Evolutionary conservation across 2,888 invertebrate species (phyloP), one percentile per base, ranked within the genome.

Genomic region (Cheilosia grossa): DNA sequence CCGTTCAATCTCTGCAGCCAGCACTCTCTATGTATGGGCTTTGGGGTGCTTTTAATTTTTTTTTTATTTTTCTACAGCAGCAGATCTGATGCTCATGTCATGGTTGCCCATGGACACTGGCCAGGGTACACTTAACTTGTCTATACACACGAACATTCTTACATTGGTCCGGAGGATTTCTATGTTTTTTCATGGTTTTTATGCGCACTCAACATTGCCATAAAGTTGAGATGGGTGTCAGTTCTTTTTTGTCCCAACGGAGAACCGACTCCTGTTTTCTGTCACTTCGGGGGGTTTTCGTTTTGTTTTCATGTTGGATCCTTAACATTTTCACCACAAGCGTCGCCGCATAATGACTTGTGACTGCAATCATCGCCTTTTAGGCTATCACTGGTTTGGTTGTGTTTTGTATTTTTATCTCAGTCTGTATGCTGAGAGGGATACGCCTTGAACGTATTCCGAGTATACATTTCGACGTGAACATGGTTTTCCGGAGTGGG

Each of bases 141-240:
- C 24, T 27, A 27, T 51, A 24, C 21, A 24, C 15, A 24, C 5
- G 15, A 24, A 24, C 21, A 51, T 24, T 6, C 27, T 6, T 27
- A 21, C 44, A 42, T n/a, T n/a, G 42, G 7, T 47, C 7, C 9
- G 17, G 54, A 30, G 15, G 53, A 59, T 61, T 42, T 42, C 17
- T 54, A 74, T 75, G 70, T 19, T 49, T 69, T 54, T 80, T 67
- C 49, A 67, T 74, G 74, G 40, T 33, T 74, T 74, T 74, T 81
- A 69, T 63, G 67, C 56, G 69, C 61, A 58, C 75, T 75, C 69
- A 69, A 56, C 63, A 42, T 42, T 51, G 67, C 61, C 49, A 67
- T 81, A 51, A 63, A 81, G 63, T 69, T 42, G 75, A 69, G 69
- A 70, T 56, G 56, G 42, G 67, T 75, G 63, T 58, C 51, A 56